phyloP scores from a whole-genome alignment of 2,113 vertebrate genomes.

The Salvator merianae region DNA sequence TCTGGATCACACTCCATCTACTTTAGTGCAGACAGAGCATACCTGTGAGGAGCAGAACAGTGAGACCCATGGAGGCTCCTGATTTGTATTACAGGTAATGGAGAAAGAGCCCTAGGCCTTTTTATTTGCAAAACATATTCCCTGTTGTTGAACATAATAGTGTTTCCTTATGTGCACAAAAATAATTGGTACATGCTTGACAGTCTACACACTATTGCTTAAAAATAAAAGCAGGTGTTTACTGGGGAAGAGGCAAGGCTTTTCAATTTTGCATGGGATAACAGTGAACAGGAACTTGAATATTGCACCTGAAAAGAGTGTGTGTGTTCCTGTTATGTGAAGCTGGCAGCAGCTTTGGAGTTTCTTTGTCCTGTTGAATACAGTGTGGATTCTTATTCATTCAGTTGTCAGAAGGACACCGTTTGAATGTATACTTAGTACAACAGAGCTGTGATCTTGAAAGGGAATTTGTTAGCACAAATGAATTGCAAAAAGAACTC shows the following conservation, averaged over 20 bases:
- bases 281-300: neutral
- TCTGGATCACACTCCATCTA: no score
- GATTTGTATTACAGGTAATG: neutral
- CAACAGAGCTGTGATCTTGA: rapidly evolving
- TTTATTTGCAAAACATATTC: neutral
- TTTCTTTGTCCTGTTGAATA: slow-evolving; percentile 18
- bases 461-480: slow-evolving; percentile 28
- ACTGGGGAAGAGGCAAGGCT: neutral
- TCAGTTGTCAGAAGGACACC: slow-evolving; percentile 18
- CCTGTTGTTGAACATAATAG: no score
- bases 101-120: no score
- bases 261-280: neutral
- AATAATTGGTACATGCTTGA: neutral
- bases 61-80: no score
- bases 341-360: slow-evolving; percentile 5
- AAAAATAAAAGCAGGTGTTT: neutral
- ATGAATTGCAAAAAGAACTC: slow-evolving; percentile 38
- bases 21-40: no score
- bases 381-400: neutral
- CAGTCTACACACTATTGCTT: neutral
- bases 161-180: neutral
- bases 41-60: no score
- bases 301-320: neutral
- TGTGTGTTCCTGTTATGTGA: slow-evolving; percentile 8
- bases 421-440: neutral